These are phyloP conservation scores for Paraplagusia blochii DNA, from an alignment of 2,113 vertebrate genomes.

Conservation along the genomic window DNA sequence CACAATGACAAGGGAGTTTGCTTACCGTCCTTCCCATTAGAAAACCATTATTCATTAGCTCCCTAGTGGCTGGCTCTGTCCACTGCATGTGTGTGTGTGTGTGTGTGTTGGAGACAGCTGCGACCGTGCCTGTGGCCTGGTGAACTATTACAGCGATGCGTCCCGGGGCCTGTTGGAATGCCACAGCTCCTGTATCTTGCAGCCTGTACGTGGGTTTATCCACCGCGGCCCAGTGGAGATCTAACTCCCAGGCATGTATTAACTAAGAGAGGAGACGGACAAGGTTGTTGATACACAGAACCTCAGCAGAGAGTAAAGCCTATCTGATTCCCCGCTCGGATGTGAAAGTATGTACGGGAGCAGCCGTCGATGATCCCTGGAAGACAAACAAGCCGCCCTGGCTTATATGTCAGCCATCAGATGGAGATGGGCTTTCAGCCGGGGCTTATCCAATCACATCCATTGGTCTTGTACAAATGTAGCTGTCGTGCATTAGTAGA, in stretches of 20 bases:
- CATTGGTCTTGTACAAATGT: constrained; percentile 51
- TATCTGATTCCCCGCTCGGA: constrained; percentile 62
- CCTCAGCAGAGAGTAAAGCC: constrained; percentile 39
- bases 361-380: constrained; percentile 58
- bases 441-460: constrained; percentile 56
- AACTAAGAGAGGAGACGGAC: constrained; percentile 34
- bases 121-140: constrained; percentile 14
- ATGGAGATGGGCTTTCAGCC: constrained; percentile 32
- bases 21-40: too few relatives aligned
- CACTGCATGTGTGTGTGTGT: constrained; percentile 8
- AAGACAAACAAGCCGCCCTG: constrained; percentile 49
- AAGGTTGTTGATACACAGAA: constrained; percentile 51
- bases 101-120: constrained; percentile 57
- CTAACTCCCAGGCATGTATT: constrained; percentile 50
- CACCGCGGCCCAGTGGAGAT: constrained; percentile 53
- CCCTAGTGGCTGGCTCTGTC: constrained; percentile 10
- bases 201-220: constrained; percentile 7
- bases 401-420: constrained; percentile 51
- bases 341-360: constrained; percentile 61
- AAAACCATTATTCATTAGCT: constrained; percentile 34
- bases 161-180: constrained; percentile 59
- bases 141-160: constrained; percentile 39
- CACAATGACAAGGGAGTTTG: too few relatives aligned
- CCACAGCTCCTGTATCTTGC: constrained; percentile 39
- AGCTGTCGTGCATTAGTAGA: constrained; percentile 9